Evolutionary conservation across 2,113 vertebrate genomes (phyloP), one percentile per base, ranked within the genome.

Genomic region (Marmota monax): DNA sequence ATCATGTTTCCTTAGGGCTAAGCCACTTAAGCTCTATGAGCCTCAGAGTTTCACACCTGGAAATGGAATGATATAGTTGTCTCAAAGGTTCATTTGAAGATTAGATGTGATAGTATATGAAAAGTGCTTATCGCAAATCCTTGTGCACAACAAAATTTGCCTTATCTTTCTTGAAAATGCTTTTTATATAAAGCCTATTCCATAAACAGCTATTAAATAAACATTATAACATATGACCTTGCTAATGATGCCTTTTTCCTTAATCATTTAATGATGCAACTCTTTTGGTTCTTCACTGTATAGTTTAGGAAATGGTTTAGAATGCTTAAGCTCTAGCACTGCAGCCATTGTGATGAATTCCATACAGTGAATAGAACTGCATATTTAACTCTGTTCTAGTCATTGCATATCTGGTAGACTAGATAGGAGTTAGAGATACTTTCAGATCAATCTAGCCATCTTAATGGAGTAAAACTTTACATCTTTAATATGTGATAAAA

Each of bases 401-500:
- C 32, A 37, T 48, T 32, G n/a, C 2, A 45, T 3, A 77, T 6
- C 37, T 80, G 53, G 32, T 67, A 73, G 39, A 72, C 53, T 87
- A 89, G 77, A 65, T 4, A 88, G 22, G 25, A 78, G 22, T 84
- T 61, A 92, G 8, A 90, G 53, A 23, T 79, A 48, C 16, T 72
- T 79, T 93, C 45, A 84, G 7, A 92, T 82, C 34, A 96, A 6
- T 34, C 20, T 90, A 51, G 84, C 14, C 25, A 82, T 61, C 76
- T 80, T 87, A 95, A 83, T 17, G 76, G 1, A 92, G 5, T 32
- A 29, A 74, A 84, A 89, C 10, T 42, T 67, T 92, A 12, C 0
- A 88, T 82, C 61, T 94, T 90, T 73, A 84, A 91, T 16, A 74
- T 84, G 20, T 82, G 73, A 82, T 48, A 88, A 90, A 85, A 65